Percentiles rank a stretch among this genome's conserved stretches.
Evolutionary conservation across 2,113 vertebrate species (phyloP).

Genomic region (Urocolius indicus): DNA sequence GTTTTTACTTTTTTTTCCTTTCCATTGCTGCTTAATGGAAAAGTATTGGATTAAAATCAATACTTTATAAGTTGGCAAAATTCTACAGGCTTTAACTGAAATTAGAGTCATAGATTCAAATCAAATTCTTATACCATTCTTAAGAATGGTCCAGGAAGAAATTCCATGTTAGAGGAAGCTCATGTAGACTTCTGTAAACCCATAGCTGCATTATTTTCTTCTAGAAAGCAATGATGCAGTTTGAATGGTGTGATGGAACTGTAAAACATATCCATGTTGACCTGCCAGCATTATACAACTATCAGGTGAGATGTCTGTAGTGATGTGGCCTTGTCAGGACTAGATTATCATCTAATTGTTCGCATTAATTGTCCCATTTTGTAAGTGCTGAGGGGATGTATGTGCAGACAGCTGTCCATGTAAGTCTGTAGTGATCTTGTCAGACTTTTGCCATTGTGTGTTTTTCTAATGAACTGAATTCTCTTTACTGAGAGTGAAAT

Average conservation of each 20-base stretch:
- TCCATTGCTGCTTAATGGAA: not conserved
- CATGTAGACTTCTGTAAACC: not conserved
- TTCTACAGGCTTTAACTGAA: not conserved
- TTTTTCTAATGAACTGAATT: not conserved
- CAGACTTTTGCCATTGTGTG: not conserved
- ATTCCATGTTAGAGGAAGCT: not conserved
- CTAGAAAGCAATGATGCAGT: slow-evolving; percentile 82
- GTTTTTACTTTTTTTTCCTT: not conserved
- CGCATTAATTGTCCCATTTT: not conserved
- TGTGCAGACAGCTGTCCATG: not conserved
- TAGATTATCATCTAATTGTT: not conserved
- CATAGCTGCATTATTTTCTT: not conserved
- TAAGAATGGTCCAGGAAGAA: not conserved
- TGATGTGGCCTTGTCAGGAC: not conserved
- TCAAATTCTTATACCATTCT: not conserved
- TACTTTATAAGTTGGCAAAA: not conserved
- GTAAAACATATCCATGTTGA: slow-evolving; percentile 86
- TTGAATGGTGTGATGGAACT: slow-evolving; percentile 85
- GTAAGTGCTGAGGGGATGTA: not conserved
- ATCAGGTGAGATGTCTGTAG: slow-evolving; percentile 77
- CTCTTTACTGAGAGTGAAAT: not conserved
- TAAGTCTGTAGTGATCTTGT: not conserved
- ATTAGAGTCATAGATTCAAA: not conserved
- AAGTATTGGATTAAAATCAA: not conserved
- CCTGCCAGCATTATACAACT: slow-evolving; percentile 73